Percentiles rank a stretch among this genome's conserved stretches.
Evolutionary conservation across 2,113 vertebrate species (phyloP).

Genomic region (Brachionichthys hirsutus): DNA sequence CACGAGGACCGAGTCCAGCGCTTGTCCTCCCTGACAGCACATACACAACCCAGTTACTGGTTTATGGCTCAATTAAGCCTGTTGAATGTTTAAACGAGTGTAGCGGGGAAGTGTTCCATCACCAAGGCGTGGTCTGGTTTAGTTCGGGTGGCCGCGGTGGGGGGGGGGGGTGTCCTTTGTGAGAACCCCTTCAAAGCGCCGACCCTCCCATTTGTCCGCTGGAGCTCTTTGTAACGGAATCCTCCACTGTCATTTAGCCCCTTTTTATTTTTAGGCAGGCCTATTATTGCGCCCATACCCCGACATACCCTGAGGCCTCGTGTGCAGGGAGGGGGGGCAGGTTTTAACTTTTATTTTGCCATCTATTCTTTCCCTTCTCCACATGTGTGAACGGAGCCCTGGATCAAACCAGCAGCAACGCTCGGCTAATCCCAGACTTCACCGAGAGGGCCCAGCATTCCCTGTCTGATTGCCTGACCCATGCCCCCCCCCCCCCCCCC

Average conservation of each 20-base stretch:
- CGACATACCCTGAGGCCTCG: constrained; percentile 59
- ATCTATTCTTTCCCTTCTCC: no score
- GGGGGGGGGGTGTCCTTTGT: constrained; percentile 55
- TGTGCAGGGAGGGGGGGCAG: constrained; percentile 56
- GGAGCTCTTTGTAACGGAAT: constrained; percentile 71
- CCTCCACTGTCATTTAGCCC: constrained; percentile 71
- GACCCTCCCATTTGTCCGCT: constrained; percentile 59
- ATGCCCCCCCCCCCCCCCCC: constrained; percentile 20
- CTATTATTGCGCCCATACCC: constrained; percentile 57
- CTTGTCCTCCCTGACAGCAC: background rate
- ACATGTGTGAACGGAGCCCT: no score
- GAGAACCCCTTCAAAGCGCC: constrained; percentile 65
- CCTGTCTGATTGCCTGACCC: constrained; percentile 8
- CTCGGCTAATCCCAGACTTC: constrained; percentile 37
- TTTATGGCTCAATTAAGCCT: no score
- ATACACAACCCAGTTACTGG: no score
- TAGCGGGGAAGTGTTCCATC: no score
- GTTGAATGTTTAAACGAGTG: no score
- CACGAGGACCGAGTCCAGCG: constrained; percentile 26
- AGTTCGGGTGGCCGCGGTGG: no score
- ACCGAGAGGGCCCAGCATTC: background rate
- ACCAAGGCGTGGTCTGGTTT: background rate
- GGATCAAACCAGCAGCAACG: no score
- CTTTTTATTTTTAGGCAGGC: constrained; percentile 73
- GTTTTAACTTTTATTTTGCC: constrained; percentile 47